Conservation (phyloP, 2,797 vertebrate genomes). For the Hypotaenidia okinawae region DNA sequence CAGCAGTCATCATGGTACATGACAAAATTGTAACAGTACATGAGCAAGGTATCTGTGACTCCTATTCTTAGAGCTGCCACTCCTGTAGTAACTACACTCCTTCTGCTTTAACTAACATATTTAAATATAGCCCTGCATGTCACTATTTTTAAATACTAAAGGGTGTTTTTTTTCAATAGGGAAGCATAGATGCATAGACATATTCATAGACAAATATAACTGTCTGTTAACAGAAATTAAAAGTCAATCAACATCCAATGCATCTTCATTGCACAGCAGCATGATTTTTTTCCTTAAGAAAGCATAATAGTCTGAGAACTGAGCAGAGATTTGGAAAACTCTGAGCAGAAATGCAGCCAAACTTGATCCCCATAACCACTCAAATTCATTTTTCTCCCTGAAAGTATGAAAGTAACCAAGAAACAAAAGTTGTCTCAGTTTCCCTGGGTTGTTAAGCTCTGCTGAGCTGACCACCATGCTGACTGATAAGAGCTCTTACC, state of each 20-base stretch:
- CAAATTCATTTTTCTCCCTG: background rate
- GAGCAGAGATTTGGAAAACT: background rate
- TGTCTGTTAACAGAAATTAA: background rate
- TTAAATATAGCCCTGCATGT: background rate
- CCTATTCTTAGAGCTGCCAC: background rate
- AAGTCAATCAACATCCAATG: background rate
- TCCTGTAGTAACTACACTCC: background rate
- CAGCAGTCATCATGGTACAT: background rate
- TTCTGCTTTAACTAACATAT: background rate
- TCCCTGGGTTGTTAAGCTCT: background rate
- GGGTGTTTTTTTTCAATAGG: background rate
- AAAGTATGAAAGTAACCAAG: background rate
- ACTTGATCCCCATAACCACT: background rate
- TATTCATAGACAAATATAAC: background rate
- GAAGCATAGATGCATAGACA: background rate
- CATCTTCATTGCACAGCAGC: background rate
- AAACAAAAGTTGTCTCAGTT: background rate
- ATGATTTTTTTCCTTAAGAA: background rate
- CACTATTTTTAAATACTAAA: background rate
- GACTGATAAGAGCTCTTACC: background rate
- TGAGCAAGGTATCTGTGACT: background rate
- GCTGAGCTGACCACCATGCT: background rate
- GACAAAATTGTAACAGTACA: too few relatives aligned
- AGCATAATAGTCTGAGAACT: background rate
- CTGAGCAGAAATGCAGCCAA: background rate